Base-by-base conservation (phyloP, 35 echinoderm and acorn worm genomes). In the Holothuria glaberrima region DNA sequence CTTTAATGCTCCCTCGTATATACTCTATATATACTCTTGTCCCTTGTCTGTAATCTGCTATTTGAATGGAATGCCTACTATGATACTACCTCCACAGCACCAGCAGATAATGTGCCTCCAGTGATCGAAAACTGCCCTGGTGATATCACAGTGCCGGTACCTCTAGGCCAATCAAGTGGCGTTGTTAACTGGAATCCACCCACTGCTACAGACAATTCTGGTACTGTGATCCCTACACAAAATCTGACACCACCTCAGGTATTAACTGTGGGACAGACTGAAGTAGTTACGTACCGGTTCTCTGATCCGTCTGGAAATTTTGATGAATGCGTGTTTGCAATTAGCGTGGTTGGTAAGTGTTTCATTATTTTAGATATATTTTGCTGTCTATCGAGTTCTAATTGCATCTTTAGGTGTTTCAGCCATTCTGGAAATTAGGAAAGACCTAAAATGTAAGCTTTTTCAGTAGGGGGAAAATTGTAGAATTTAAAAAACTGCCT, bases 131-230 rank as follows among this genome's bases (percentile, higher is more conserved):
- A 4, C 14, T 92, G 90, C 48, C 90, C 90, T 0, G 36, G 36
- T 73, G 38, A 58, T 27, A 86, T 92, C 24, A 50, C 30, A 28
- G 56, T 71, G 16, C 14, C 33, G 5, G 69, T 84, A 25, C 68
- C 90, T 38, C 24, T 38, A 0, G 90, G 90, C 29, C 5, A 9
- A 21, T 27, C 2, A 22, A 24, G 21, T 35, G 70, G 64, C 5
- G 65, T 20, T 59, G 78, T 92, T 21, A 64, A 17, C 5, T 92
- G 90, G 90, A 48, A 31, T 9, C 50, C 30, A 56, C 90, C 90
- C 12, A 92, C 90, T 63, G 90, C 90, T 28, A 86, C 82, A 74
- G 82, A 92, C 30, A 71, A 74, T 22, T 86, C 66, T 57, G 90
- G 90, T 0, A n/a, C 16, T 3, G 90, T 75, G 9, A 48, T 50